Conservation (phyloP, 2,888 invertebrate genomes). For the Onthophagus sagittarius region DNA sequence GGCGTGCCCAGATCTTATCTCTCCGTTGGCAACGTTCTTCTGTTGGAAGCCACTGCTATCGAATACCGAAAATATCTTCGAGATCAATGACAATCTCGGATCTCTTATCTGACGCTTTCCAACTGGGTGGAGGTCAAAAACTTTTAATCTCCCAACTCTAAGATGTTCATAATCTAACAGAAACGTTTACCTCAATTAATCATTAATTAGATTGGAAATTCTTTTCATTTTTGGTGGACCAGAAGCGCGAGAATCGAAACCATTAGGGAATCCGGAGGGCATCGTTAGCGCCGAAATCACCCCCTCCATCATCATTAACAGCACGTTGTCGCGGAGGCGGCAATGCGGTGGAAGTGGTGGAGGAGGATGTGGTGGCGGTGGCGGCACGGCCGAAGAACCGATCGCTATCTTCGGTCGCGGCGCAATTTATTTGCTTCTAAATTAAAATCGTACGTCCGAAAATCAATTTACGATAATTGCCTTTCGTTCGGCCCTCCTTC, state of each 20-base stretch:
- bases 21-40: not conserved
- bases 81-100: not conserved
- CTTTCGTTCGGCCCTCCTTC: conserved; percentile 20
- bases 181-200: too few relatives aligned
- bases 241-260: not conserved
- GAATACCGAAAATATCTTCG: not conserved
- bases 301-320: not conserved
- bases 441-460: conserved; percentile 42
- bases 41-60: not conserved
- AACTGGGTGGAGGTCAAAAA: not conserved
- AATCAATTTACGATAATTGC: conserved; percentile 46
- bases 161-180: too few relatives aligned
- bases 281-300: not conserved
- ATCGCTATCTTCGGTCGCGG: conserved; percentile 33
- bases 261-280: not conserved
- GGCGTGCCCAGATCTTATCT: not conserved
- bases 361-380: not conserved
- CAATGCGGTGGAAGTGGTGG: not conserved
- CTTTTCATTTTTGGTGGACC: not conserved
- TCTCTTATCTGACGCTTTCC: not conserved
- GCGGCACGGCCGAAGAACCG: conserved; percentile 23
- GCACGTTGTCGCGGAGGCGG: conserved; percentile 2
- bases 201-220: not conserved
- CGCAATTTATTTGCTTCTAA: conserved; percentile 39
- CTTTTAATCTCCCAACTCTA: not conserved